phyloP scores from a whole-genome alignment of 2,797 vertebrate species.

The Channa striata region DNA sequence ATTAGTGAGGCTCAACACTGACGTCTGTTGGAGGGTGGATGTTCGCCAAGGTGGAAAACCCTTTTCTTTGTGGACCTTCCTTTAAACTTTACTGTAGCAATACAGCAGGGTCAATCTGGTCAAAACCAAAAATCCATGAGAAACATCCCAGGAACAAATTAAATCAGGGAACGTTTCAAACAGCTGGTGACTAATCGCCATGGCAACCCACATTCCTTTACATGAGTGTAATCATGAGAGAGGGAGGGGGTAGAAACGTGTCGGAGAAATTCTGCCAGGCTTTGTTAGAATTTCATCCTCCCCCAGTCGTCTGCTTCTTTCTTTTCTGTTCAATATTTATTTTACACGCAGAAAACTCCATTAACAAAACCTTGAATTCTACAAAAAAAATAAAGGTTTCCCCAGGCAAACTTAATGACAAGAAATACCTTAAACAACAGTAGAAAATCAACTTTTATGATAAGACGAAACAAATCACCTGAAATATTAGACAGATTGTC shows the following conservation, averaged over 20 bases:
- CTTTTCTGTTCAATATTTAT: neutral
- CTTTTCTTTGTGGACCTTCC: neutral
- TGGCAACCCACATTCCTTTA: slow-evolving; percentile 92
- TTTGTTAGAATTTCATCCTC: slow-evolving; percentile 76
- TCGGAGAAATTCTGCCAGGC: slow-evolving; percentile 58
- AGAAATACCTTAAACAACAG: neutral
- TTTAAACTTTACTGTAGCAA: neutral
- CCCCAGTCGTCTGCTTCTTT: slow-evolving; percentile 36
- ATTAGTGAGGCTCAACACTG: neutral
- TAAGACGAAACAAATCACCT: neutral
- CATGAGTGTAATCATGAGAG: slow-evolving; percentile 84
- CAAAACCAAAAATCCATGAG: neutral
- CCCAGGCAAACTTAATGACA: no score
- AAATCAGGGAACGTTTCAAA: slow-evolving; percentile 57
- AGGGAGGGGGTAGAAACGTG: slow-evolving; percentile 68
- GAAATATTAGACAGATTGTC: neutral
- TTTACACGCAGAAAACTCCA: neutral
- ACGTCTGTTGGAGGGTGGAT: no score
- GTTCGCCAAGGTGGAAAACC: no score
- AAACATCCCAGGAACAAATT: slow-evolving; percentile 14
- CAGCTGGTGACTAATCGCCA: slow-evolving; percentile 83
- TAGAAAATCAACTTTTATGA: neutral
- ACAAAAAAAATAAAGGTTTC: neutral
- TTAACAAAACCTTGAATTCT: neutral
- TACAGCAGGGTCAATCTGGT: no score